These are phyloP conservation scores for Diorhabda sublineata DNA, from an alignment of 1,140 invertebrate species.

Conservation along the genomic window DNA sequence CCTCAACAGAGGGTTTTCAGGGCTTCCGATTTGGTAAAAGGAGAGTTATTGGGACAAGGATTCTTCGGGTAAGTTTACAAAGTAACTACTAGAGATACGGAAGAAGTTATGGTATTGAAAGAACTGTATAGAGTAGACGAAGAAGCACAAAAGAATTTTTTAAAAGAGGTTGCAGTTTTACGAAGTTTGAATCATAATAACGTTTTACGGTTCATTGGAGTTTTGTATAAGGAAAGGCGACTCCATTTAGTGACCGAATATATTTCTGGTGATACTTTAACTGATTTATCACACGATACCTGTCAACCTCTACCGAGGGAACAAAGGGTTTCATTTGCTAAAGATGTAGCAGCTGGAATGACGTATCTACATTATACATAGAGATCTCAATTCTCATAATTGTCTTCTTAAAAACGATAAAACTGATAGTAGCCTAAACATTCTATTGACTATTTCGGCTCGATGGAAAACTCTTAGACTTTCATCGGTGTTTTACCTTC, in stretches of 20 bases:
- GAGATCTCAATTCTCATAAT: slow-evolving; percentile 93
- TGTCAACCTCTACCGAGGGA: slow-evolving; percentile 73
- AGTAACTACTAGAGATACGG: slow-evolving; percentile 84
- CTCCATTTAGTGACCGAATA: slow-evolving; percentile 90
- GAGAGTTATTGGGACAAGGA: slow-evolving; percentile 84
- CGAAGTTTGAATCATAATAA: slow-evolving; percentile 84
- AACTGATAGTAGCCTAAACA: slow-evolving; percentile 70
- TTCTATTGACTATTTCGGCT: too few relatives aligned
- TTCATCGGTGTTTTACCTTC: too few relatives aligned
- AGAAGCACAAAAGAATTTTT: slow-evolving; percentile 88
- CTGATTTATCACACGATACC: slow-evolving; percentile 74
- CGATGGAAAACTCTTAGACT: too few relatives aligned
- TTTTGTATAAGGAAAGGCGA: slow-evolving; percentile 88
- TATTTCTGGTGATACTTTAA: slow-evolving; percentile 81
- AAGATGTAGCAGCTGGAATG: slow-evolving; percentile 90
- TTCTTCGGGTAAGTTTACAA: slow-evolving; percentile 91
- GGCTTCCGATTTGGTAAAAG: slow-evolving; percentile 82
- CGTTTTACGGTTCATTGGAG: slow-evolving; percentile 87
- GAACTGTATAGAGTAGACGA: slow-evolving; percentile 90
- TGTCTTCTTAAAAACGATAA: slow-evolving; percentile 81
- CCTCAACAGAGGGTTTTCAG: slow-evolving; percentile 80
- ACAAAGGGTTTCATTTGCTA: slow-evolving; percentile 76
- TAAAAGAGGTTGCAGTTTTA: slow-evolving; percentile 90
- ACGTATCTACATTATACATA: slow-evolving; percentile 93
- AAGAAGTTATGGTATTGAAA: slow-evolving; percentile 93